A percentile compares a stretch with the other conserved stretches of the same genome.
phyloP scores from a whole-genome alignment of 2,797 vertebrate genomes.

The Momotus momota region DNA sequence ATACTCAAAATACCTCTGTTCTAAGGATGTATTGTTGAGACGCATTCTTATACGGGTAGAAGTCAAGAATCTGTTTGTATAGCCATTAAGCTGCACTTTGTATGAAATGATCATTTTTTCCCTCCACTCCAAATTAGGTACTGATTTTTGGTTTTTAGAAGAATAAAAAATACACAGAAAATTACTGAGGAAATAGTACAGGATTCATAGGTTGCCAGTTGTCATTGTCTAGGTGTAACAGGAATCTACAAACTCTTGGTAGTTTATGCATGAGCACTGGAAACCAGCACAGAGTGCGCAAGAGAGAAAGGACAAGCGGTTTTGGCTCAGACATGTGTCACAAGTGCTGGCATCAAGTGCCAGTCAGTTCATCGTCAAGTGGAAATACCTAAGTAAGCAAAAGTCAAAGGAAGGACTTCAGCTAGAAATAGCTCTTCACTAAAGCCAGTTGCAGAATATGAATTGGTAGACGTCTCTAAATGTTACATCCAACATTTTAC shows the following conservation, averaged over 20 bases:
- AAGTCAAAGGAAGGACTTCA: slow-evolving; percentile 71
- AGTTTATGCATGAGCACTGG: background rate
- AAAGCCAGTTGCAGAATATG: background rate
- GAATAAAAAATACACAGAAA: background rate
- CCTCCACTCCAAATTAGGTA: background rate
- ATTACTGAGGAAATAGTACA: background rate
- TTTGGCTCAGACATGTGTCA: slow-evolving; percentile 66
- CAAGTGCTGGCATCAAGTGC: slow-evolving; percentile 46
- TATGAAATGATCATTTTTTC: background rate
- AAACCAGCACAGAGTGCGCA: background rate
- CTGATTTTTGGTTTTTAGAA: background rate
- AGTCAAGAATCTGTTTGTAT: background rate
- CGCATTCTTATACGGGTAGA: background rate
- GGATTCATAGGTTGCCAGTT: background rate
- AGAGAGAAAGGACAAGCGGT: slow-evolving; percentile 41
- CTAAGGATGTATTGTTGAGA: background rate
- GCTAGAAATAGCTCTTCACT: slow-evolving; percentile 74
- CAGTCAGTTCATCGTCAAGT: slow-evolving; percentile 66
- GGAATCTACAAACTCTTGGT: background rate
- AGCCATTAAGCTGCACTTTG: background rate
- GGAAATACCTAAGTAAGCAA: slow-evolving; percentile 78
- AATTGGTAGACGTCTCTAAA: slow-evolving; percentile 1
- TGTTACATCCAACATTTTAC: background rate
- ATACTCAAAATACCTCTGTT: background rate
- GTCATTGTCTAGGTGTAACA: background rate